Evolutionary conservation across 2,888 invertebrate species (phyloP).

Genomic region (Aphodius granarius): DNA sequence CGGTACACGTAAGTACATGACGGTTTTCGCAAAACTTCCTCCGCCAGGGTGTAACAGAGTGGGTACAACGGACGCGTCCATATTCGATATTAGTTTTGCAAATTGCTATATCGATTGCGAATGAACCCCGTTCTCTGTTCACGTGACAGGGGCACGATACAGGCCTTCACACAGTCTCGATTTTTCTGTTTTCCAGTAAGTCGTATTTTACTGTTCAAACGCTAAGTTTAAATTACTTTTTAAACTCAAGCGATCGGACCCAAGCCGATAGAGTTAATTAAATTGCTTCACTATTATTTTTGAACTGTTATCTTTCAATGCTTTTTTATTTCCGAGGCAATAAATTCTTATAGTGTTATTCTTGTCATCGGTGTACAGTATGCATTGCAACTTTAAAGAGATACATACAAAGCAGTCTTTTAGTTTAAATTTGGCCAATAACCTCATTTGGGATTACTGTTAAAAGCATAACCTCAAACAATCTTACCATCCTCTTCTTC

Average conservation of each 20-base stretch:
- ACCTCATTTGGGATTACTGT: not conserved
- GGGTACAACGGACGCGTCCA: no score
- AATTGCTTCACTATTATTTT: not conserved
- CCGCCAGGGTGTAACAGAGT: slow-evolving; percentile 18
- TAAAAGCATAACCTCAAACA: not conserved
- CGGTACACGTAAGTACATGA: slow-evolving; percentile 27
- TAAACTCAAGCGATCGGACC: not conserved
- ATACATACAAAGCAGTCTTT: no score
- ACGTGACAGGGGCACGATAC: not conserved
- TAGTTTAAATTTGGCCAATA: no score
- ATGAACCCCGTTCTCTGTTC: not conserved
- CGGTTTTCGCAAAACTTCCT: slow-evolving; percentile 25
- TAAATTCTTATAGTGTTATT: not conserved
- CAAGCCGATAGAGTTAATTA: not conserved
- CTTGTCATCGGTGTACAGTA: no score
- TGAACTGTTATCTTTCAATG: not conserved
- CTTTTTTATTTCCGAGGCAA: not conserved
- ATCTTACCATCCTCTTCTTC: slow-evolving; percentile 69
- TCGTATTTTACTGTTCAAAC: not conserved
- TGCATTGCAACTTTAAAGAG: no score
- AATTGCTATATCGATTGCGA: slow-evolving; percentile 27
- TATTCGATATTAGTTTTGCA: slow-evolving; percentile 26
- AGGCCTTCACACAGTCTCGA: slow-evolving; percentile 11
- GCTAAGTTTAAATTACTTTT: not conserved
- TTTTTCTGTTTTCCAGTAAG: not conserved